These are phyloP conservation scores for Lutjanus erythropterus DNA, from an alignment of 2,113 vertebrate species.

Conservation along the genomic window DNA sequence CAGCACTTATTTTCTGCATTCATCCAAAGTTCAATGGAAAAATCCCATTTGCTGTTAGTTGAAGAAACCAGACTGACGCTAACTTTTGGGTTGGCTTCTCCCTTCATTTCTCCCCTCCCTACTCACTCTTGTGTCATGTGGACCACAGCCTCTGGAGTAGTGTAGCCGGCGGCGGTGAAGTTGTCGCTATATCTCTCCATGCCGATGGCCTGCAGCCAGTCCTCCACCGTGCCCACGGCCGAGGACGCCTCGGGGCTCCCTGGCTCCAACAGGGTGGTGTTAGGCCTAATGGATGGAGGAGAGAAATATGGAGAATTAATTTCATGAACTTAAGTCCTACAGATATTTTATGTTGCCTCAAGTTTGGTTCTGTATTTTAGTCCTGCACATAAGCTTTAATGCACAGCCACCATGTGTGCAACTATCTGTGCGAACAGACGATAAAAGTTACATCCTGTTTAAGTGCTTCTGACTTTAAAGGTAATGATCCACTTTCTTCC, in stretches of 20 bases:
- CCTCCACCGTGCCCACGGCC: constrained; percentile 89
- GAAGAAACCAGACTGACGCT: no score
- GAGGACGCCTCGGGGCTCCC: constrained; percentile 91
- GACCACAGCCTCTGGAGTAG: constrained; percentile 93
- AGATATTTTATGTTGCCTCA: background rate
- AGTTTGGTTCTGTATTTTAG: background rate
- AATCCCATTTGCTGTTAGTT: no score
- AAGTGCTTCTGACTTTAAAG: constrained; percentile 29
- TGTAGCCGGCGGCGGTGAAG: constrained; percentile 96
- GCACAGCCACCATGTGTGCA: background rate
- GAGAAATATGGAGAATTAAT: background rate
- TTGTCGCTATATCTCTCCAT: constrained; percentile 98
- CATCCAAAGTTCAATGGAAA: no score
- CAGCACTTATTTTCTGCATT: no score
- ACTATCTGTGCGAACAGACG: constrained; percentile 15
- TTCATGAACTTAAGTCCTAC: fast-evolving
- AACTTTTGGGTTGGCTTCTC: no score
- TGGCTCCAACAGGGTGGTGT: constrained; percentile 93
- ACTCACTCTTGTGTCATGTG: constrained; percentile 99
- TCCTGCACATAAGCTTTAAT: background rate
- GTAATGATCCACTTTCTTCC: constrained; percentile 30
- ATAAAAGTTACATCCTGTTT: constrained; percentile 39
- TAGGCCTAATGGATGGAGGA: constrained; percentile 83
- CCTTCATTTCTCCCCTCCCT: background rate
- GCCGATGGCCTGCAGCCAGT: constrained; percentile 97